Percentiles rank a stretch among this genome's conserved stretches.
Conservation (phyloP, 2,888 invertebrate species). For the Cistogaster globosa region DNA sequence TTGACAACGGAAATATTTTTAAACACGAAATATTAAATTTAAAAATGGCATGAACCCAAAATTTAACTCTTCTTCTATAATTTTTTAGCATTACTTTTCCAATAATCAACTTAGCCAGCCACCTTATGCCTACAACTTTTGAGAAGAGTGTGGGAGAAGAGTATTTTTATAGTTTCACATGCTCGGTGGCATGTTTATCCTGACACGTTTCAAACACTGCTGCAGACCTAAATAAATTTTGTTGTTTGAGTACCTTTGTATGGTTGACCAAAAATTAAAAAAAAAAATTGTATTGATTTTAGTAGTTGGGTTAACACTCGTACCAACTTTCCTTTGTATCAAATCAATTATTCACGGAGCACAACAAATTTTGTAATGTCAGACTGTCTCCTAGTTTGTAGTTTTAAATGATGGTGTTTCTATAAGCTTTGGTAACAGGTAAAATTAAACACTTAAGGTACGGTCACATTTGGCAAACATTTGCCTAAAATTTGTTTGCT, state of each 20-base stretch:
- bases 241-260: not conserved
- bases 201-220: conserved; percentile 27
- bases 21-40: conserved; percentile 54
- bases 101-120: conserved; percentile 33
- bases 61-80: not conserved
- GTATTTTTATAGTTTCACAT: conserved; percentile 40
- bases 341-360: not conserved
- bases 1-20: conserved; percentile 6
- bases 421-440: too few species aligned
- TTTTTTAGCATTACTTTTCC: conserved; percentile 37
- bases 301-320: not conserved
- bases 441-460: too few species aligned
- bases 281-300: conserved; percentile 43
- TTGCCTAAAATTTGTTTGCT: too few species aligned
- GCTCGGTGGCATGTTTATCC: conserved; percentile 43
- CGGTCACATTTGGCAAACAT: too few species aligned
- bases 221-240: conserved; percentile 7
- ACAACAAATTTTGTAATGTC: too few species aligned
- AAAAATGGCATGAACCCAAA: conserved; percentile 50
- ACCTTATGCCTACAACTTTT: not conserved
- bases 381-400: too few species aligned
- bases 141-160: not conserved
- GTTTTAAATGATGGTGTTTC: too few species aligned
- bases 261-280: conserved; percentile 36
- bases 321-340: conserved; percentile 12